Evolutionary conservation across 1,140 invertebrate genomes (phyloP).

Genomic region (Muscidifurax raptorellus): DNA sequence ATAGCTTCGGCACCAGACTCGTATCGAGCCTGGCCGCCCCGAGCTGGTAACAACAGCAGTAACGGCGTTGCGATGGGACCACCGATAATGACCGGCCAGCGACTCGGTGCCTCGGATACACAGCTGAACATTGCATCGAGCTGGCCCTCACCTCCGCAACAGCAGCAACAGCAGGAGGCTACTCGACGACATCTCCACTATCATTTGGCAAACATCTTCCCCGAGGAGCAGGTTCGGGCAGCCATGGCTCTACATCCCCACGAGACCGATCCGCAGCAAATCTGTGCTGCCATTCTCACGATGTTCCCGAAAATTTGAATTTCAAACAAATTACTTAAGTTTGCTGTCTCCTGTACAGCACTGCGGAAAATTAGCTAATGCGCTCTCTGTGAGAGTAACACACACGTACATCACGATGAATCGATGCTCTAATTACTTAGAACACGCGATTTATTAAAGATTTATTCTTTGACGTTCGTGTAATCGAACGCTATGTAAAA

Average conservation of each 20-base stretch:
- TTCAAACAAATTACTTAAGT: neutral
- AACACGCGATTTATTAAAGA: neutral
- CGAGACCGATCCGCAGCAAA: conserved; percentile 90
- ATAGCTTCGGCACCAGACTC: conserved; percentile 88
- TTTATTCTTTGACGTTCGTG: neutral
- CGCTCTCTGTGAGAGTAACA: conserved; percentile 62
- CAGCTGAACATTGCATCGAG: conserved; percentile 77
- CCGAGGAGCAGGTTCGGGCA: conserved; percentile 89
- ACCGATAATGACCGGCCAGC: conserved; percentile 66
- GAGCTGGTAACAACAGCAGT: conserved; percentile 9
- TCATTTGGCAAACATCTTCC: conserved; percentile 91
- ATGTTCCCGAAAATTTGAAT: conserved; percentile 79
- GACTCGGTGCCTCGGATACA: conserved; percentile 80
- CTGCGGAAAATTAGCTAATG: neutral
- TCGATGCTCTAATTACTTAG: conserved; percentile 17
- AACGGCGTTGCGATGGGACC: conserved; percentile 65
- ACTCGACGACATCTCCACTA: conserved; percentile 86
- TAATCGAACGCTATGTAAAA: neutral
- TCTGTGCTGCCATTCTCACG: conserved; percentile 89
- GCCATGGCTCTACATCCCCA: conserved; percentile 91
- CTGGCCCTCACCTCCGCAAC: conserved; percentile 65
- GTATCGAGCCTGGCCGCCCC: conserved; percentile 75
- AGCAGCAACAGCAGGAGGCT: conserved; percentile 77
- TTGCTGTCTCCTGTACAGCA: neutral
- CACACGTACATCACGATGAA: neutral